Evolutionary conservation across 2,113 vertebrate genomes (phyloP).

Genomic region (Pleuronectes platessa): DNA sequence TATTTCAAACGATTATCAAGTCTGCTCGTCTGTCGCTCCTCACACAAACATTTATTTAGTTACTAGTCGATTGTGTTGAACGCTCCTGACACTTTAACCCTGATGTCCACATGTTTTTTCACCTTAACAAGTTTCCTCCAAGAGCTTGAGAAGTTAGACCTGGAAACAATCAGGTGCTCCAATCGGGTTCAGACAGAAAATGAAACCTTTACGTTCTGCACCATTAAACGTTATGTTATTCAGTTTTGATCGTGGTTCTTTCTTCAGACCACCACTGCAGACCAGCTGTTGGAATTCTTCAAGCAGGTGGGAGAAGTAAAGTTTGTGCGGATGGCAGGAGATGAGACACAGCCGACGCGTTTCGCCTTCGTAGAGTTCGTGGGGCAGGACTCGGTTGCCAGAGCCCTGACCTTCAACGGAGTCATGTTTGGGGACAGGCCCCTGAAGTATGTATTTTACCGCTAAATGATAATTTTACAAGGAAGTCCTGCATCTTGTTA

Average conservation of each 20-base stretch:
- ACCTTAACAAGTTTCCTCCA: no score
- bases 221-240: no score
- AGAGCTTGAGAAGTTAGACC: no score
- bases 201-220: no score
- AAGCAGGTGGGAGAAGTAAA: conserved; percentile 97
- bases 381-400: conserved; percentile 92
- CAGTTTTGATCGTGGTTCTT: background rate
- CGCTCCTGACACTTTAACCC: no score
- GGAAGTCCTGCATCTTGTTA: background rate
- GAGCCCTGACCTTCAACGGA: conserved; percentile 96
- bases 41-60: no score
- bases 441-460: conserved; percentile 87
- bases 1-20: no score
- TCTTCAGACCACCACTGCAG: conserved; percentile 90
- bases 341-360: conserved; percentile 95
- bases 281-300: conserved; percentile 96
- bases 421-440: conserved; percentile 98
- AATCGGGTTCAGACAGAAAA: no score
- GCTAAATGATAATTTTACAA: background rate
- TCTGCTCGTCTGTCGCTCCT: no score
- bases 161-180: no score
- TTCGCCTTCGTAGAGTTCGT: conserved; percentile 98
- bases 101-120: no score
- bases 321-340: conserved; percentile 97
- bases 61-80: no score